Base-by-base conservation (phyloP, 2,888 invertebrate genomes). In the Pteria penguin region DNA sequence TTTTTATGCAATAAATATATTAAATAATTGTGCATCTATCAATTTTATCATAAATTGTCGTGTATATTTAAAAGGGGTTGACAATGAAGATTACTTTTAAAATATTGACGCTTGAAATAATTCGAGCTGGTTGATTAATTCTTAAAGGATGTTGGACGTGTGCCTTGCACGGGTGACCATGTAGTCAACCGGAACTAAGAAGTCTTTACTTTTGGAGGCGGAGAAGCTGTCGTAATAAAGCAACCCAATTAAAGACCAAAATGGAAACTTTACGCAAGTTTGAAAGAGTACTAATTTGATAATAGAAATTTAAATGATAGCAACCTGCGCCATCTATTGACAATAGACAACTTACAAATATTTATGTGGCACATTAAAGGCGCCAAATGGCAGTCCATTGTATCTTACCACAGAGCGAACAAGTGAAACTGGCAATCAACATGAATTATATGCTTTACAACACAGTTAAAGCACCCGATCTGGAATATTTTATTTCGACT, bases 151-250 rank as follows among this genome's bases (percentile, higher is more conserved):
- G 24, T 57, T 22, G 69, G 22, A 22, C 69, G 74, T 67, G 68
- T 63, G 68, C 68, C 33, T 55, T 69, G 61, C 69, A 67, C 68
- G 69, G 63, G 57, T 74, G 74, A 69, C 69, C 74, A 68, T 45
- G 24, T 33, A 22, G n/a, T 22, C 58, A 61, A 58, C 24, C 29
- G 67, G 32, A 26, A 66, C n/a, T n/a, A n/a, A n/a, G n/a, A n/a
- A n/a, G 45, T 18, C 45, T 18, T 45, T 18, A 14, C 11, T 14
- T 18, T 8, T 18, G 45, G 45, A 45, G 45, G 45, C 45, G 45
- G 45, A 18, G 45, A 45, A 45, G 18, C 11, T 45, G 45, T 45
- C 11, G 11, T 45, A 8, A 45, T 45, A 45, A 45, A 45, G 11
- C 18, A 14, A 14, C 11, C 8, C 11, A 45, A 45, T 45, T 45